A percentile compares a stretch with the other conserved stretches of the same genome.
Conservation (phyloP, 1,140 invertebrate genomes). For the Leguminivora glycinivorella region DNA sequence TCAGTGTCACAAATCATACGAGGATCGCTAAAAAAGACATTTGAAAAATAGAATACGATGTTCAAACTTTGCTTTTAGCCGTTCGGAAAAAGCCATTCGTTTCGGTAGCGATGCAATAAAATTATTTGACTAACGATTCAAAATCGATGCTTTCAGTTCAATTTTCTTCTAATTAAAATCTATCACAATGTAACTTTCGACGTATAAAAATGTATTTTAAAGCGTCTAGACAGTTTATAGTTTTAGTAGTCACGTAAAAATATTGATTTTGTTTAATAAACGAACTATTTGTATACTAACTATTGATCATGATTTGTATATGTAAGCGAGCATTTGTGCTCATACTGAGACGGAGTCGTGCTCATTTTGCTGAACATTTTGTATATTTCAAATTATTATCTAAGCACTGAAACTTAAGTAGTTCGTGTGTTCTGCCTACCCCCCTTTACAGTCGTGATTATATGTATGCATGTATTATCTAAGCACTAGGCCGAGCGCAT, state of each 20-base stretch:
- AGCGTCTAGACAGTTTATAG: slow-evolving; percentile 17
- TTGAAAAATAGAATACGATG: slow-evolving; percentile 63
- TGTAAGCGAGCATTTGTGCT: too few relatives aligned
- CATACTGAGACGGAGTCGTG: too few relatives aligned
- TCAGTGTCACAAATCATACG: background rate
- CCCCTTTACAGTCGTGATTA: too few relatives aligned
- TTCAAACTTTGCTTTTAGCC: slow-evolving; percentile 66
- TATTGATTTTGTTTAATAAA: slow-evolving; percentile 2
- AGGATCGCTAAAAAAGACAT: slow-evolving; percentile 25
- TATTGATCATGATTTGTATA: too few relatives aligned
- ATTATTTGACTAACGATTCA: slow-evolving; percentile 44
- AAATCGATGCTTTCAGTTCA: slow-evolving; percentile 56
- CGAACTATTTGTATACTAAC: too few relatives aligned
- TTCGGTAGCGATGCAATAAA: slow-evolving; percentile 53
- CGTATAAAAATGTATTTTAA: background rate
- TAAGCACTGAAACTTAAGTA: too few relatives aligned
- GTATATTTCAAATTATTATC: too few relatives aligned
- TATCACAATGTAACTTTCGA: slow-evolving; percentile 32
- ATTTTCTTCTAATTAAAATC: slow-evolving; percentile 58
- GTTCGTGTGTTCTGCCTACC: too few relatives aligned
- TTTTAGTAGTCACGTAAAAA: background rate
- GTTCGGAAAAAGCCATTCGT: slow-evolving; percentile 57
- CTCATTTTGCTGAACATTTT: too few relatives aligned
- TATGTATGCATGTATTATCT: too few relatives aligned
- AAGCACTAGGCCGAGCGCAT: too few relatives aligned